Percentiles rank a stretch among this genome's conserved stretches.
phyloP scores from a whole-genome alignment of 2,888 invertebrate genomes.

The Meliscaeva auricollis region DNA sequence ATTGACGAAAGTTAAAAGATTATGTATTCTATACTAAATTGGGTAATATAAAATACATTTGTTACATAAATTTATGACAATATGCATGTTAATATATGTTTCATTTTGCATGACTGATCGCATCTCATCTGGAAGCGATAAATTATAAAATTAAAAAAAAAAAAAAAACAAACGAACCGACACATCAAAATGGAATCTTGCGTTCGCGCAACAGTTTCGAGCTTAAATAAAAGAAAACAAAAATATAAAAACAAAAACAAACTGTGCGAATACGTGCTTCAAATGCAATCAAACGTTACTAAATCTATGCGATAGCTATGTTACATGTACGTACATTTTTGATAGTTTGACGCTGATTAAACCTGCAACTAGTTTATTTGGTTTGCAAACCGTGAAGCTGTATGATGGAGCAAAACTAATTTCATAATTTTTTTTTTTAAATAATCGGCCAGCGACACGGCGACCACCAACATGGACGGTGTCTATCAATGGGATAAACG shows the following conservation, averaged over 20 bases:
- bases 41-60: background rate
- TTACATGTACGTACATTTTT: constrained; percentile 28
- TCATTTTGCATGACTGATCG: constrained; percentile 24
- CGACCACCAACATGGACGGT: background rate
- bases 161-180: constrained; percentile 25
- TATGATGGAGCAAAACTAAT: constrained; percentile 48
- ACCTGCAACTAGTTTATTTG: constrained; percentile 48
- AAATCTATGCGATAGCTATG: constrained; percentile 46
- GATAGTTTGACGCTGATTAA: constrained; percentile 62
- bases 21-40: too few relatives aligned
- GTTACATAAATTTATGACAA: background rate
- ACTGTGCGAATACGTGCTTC: constrained; percentile 30
- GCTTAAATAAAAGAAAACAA: background rate
- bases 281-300: constrained; percentile 61
- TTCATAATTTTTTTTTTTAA: constrained; percentile 53
- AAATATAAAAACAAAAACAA: background rate
- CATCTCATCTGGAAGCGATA: constrained; percentile 18
- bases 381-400: constrained; percentile 44
- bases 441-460: background rate
- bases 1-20: too few relatives aligned
- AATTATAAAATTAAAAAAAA: background rate
- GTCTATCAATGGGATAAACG: constrained; percentile 11
- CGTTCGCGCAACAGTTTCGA: background rate
- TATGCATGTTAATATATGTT: background rate
- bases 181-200: constrained; percentile 42